Percentiles rank a stretch among this genome's conserved stretches.
phyloP scores from a whole-genome alignment of 1,140 invertebrate genomes.

The Drosophila murphyi region DNA sequence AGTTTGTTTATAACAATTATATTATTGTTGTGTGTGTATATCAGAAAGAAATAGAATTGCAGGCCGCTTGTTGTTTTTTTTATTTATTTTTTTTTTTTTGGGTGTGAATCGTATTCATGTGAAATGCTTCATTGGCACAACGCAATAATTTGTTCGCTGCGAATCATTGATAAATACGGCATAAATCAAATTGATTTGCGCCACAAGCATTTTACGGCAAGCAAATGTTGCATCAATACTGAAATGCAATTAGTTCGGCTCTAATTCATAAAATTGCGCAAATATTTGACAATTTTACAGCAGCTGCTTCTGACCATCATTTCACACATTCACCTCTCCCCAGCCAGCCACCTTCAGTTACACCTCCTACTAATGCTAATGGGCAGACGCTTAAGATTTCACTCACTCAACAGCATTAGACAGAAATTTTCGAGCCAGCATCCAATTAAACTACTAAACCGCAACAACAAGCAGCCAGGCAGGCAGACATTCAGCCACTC shows the following conservation, averaged over 20 bases:
- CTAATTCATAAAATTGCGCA: constrained; percentile 67
- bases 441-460: constrained; percentile 41
- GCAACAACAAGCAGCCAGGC: constrained; percentile 23
- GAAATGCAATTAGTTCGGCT: constrained; percentile 79
- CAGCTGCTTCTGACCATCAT: constrained; percentile 50
- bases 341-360: constrained; percentile 3
- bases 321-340: background rate
- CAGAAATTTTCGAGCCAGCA: constrained; percentile 19
- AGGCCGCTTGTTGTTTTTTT: constrained; percentile 4
- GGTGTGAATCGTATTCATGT: constrained; percentile 38
- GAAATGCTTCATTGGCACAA: constrained; percentile 43
- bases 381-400: constrained; percentile 41
- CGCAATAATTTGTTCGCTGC: constrained; percentile 27
- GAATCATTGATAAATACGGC: constrained; percentile 59
- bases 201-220: constrained; percentile 33
- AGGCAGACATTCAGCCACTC: constrained; percentile 14
- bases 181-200: constrained; percentile 63
- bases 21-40: background rate
- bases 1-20: constrained; percentile 1
- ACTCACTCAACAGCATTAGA: constrained; percentile 22
- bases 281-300: constrained; percentile 48
- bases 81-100: constrained; percentile 8
- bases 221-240: constrained; percentile 59
- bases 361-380: constrained; percentile 11
- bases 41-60: background rate